Conservation (phyloP, 2,797 vertebrate genomes). For the Galagoides demidoff region DNA sequence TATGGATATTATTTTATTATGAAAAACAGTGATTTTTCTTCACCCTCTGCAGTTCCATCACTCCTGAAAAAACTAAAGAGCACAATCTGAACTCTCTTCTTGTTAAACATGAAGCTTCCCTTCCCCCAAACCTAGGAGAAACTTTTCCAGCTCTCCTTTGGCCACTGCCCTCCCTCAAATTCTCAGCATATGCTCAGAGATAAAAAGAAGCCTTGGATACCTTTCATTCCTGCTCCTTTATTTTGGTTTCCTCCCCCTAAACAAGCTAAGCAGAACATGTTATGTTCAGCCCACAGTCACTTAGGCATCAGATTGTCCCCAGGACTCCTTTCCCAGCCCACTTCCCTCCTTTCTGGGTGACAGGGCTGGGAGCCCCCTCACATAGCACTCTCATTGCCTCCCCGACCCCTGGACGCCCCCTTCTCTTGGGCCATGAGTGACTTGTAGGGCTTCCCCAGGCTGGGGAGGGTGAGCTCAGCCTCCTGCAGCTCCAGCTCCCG, state of each 20-base stretch:
- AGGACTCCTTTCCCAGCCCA: background rate
- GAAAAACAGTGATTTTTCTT: conserved; percentile 22
- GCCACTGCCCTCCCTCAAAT: background rate
- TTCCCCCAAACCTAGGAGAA: background rate
- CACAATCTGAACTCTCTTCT: background rate
- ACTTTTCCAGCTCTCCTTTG: background rate
- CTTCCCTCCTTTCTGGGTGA: background rate
- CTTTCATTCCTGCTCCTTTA: conserved; percentile 67
- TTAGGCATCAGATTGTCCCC: background rate
- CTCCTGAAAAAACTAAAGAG: background rate
- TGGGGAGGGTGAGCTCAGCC: conserved; percentile 91
- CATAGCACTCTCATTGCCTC: conserved; percentile 92
- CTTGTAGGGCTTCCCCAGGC: conserved; percentile 92
- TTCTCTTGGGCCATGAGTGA: conserved; percentile 91
- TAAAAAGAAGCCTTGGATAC: background rate
- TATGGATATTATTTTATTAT: background rate
- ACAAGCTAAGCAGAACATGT: conserved; percentile 10
- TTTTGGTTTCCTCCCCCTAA: conserved; percentile 1
- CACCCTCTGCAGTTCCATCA: background rate
- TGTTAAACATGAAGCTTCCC: background rate
- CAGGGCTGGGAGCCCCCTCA: conserved; percentile 64
- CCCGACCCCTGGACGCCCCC: conserved; percentile 86
- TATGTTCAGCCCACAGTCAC: background rate
- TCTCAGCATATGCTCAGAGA: background rate
- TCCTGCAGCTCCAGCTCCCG: conserved; percentile 92